Evolutionary conservation across 2,113 vertebrate genomes (phyloP), one percentile per base, ranked within the genome.

Genomic region (Alosa alosa): DNA sequence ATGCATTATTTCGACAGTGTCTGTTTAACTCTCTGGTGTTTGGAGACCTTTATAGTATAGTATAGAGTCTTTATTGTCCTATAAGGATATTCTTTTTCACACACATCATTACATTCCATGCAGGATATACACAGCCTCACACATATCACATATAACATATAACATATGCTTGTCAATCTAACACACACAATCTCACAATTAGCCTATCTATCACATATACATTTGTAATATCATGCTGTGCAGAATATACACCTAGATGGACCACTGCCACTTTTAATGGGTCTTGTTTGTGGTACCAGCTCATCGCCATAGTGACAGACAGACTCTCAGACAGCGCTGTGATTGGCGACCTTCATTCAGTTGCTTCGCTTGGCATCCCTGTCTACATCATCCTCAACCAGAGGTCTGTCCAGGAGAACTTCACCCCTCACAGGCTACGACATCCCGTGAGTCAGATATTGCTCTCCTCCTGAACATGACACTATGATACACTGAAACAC

Each of bases 241-340:
- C 52, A 17, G 50, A 52, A 52, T 52, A 52, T 15, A 52, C 50
- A 52, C 50, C 50, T 17, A 52, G 11, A 52, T 50, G 7, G 49
- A 50, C n/a, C 6, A 31, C n/a, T 36, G 64, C 2, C 64, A n/a
- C 2, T 25, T 64, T 22, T n/a, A 64, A 64, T 72, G 41, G 72
- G 31, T 36, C 36, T 36, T 78, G 72, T 78, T 36, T 78, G 31
- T 78, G 25, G 31, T 17, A 13, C 36, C 92, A 98, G 97, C 92
- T 97, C 31, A 94, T 98, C 36, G 97, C 96, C 0, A 90, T 98
- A 0, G 96, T 96, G 86, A 97, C 96, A 82, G 96, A 98, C 22
- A 82, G 92, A 87, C 89, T 98, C 90, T 96, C 97, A 2, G 97
- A 98, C 83, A 91, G 91, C 11, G 91, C 94, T 3, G 93, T 97